Base-by-base conservation (phyloP, 2,797 vertebrate genomes). In the Chiloscyllium punctatum region DNA sequence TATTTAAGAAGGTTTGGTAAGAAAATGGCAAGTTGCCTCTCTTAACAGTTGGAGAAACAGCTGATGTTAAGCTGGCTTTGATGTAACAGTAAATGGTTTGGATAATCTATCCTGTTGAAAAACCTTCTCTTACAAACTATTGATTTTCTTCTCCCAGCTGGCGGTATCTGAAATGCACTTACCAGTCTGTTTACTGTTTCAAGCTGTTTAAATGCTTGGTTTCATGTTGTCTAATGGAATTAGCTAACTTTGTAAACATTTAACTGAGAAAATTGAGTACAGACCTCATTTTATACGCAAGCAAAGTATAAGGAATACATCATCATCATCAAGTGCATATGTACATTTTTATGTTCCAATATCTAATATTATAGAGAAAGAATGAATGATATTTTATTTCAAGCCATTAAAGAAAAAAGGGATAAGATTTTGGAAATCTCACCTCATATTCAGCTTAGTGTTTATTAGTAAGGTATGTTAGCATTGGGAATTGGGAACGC, bases 81-180 rank as follows among this genome's bases (percentile, higher is more conserved):
- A 97, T 97, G 96, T 97, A 96, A 97, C 94, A 95, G 96, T 97
- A 97, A 97, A 96, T 97, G 97, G 96, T 96, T 98, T 97, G 97
- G 97, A 96, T 95, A 97, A 97, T 97, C 97, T 97, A 96, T 97
- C 96, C 95, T 95, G 95, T 96, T 97, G 96, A 97, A 96, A 95
- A 97, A 96, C 88, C 97, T 97, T 97, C 96, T 95, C 96, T 97
- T 96, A 96, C 77, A 72, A 97, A 96, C 95, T 96, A 97, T 97
- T 97, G 97, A 97, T 97, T 97, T 97, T 97, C 96, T 96, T 96
- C 96, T 92, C 77, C 95, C 96, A 97, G 96, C 96, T 90, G 13
- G 96, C 96, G 90, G 84, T 96, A 96, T 95, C 72, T 96, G 95
- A 96, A 96, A 97, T 97, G 90, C 90, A 96, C 62, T 96, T 97